Base-by-base conservation (phyloP, 2,797 vertebrate species). In the Varecia variegata region DNA sequence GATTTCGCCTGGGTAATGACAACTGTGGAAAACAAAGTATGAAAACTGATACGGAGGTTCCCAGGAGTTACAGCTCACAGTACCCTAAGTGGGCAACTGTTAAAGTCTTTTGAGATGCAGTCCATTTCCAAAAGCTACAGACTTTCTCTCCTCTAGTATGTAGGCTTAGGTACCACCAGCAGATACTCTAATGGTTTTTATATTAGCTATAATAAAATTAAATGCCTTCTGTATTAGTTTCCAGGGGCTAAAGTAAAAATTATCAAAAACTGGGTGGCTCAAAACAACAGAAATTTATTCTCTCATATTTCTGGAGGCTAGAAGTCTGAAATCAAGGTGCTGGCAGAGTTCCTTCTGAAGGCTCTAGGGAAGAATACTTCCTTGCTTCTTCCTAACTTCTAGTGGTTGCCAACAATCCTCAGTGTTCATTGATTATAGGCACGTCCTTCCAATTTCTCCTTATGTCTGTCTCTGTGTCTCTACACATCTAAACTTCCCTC, bases 21-120 rank as follows among this genome's bases (percentile, higher is more conserved):
- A 73, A 40, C 20, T 73, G 9, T 86, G 32, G 43, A 94, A 92
- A 97, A 96, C 65, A 92, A 97, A 93, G 25, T 56, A 38, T 60
- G 54, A 88, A 83, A 68, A 54, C 25, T 74, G 54, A 79, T 30
- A 62, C 0, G 3, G 68, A 70, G 56, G 13, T 50, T 92, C 88
- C 81, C 67, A 90, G 71, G 32, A 92, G 88, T 74, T 81, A 88
- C 12, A 83, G 25, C 30, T 90, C 77, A 56, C 15, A 82, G 21
- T 21, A 14, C 18, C 52, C 50, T 76, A 30, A 35, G 15, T 18
- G 38, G 81, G 52, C 7, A 87, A 60, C 0, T 45, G 2, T 38
- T 73, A 15, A 58, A 27, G 60, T 93, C 60, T 90, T 89, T 58
- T 45, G 65, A 80, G 71, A 82, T 14, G 18, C 32, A 74, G 14